Conservation (phyloP, 2,797 vertebrate species). For the Parauchenoglanis ngamensis region DNA sequence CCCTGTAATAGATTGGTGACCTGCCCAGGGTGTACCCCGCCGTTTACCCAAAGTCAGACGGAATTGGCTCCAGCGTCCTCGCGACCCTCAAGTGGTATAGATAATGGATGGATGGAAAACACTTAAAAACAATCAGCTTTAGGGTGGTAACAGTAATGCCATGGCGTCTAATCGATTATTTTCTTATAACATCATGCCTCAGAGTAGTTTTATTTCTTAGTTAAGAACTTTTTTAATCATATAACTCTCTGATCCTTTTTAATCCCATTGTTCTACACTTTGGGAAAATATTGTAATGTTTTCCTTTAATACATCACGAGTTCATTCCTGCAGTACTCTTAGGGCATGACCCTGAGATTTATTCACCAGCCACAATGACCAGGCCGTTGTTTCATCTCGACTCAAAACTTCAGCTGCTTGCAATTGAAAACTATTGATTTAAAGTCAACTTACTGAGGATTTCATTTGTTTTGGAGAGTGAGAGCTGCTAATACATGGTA, state of each 20-base stretch:
- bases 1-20: too few species aligned
- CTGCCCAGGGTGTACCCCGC: too few species aligned
- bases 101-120: neutral
- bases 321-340: slow-evolving; percentile 31
- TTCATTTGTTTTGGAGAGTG: slow-evolving; percentile 90
- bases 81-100: too few species aligned
- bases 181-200: neutral
- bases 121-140: neutral
- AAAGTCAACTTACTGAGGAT: slow-evolving; percentile 89
- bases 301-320: slow-evolving; percentile 13
- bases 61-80: too few species aligned
- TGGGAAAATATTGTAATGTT: slow-evolving; percentile 34
- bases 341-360: slow-evolving; percentile 43
- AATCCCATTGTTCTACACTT: neutral
- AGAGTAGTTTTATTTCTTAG: slow-evolving; percentile 21
- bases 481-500: slow-evolving; percentile 86
- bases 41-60: too few species aligned
- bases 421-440: slow-evolving; percentile 92
- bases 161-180: neutral
- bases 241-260: slow-evolving; percentile 7
- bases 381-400: slow-evolving; percentile 44
- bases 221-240: slow-evolving; percentile 3
- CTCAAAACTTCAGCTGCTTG: slow-evolving; percentile 84
- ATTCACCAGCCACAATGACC: slow-evolving; percentile 39
- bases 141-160: neutral